Evolutionary conservation across 2,113 vertebrate genomes (phyloP).

Genomic region (Chaetops frenatus): DNA sequence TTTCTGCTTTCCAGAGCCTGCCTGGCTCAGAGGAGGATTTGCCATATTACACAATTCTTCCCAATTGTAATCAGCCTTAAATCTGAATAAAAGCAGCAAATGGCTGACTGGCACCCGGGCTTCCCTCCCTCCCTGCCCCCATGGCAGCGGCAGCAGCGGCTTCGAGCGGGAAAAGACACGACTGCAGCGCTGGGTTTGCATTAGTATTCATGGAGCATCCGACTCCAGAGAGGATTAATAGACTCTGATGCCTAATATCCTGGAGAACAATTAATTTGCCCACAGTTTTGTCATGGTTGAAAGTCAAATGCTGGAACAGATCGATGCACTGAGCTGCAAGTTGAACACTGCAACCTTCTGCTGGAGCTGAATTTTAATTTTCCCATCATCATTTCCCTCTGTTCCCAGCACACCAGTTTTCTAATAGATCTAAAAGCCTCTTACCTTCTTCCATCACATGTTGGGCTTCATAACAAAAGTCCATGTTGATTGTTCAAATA

Average conservation of each 20-base stretch:
- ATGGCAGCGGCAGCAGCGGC: slow-evolving; percentile 18
- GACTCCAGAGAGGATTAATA: slow-evolving; percentile 99
- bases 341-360: slow-evolving; percentile 88
- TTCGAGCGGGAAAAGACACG: slow-evolving; percentile 68
- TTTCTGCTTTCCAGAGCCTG: slow-evolving; percentile 27
- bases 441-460: slow-evolving; percentile 46
- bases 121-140: slow-evolving; percentile 26
- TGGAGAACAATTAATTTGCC: slow-evolving; percentile 99
- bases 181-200: slow-evolving; percentile 78
- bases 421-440: slow-evolving; percentile 76
- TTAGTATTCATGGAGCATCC: slow-evolving; percentile 94
- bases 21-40: slow-evolving; percentile 42
- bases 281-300: slow-evolving; percentile 99
- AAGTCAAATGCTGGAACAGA: slow-evolving; percentile 99
- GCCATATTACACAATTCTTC: slow-evolving; percentile 54
- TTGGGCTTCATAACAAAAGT: slow-evolving; percentile 58
- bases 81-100: slow-evolving; percentile 52
- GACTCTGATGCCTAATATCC: slow-evolving; percentile 99
- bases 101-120: slow-evolving; percentile 4
- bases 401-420: slow-evolving; percentile 76
- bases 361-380: slow-evolving; percentile 96
- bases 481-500: slow-evolving; percentile 47
- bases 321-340: slow-evolving; percentile 91
- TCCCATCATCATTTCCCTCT: slow-evolving; percentile 83
- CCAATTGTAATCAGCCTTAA: slow-evolving; percentile 53